A percentile compares a stretch with the other conserved stretches of the same genome.
Evolutionary conservation across 92 coral and sea anemone genomes (phyloP).

Genomic region (Galaxea fascicularis): DNA sequence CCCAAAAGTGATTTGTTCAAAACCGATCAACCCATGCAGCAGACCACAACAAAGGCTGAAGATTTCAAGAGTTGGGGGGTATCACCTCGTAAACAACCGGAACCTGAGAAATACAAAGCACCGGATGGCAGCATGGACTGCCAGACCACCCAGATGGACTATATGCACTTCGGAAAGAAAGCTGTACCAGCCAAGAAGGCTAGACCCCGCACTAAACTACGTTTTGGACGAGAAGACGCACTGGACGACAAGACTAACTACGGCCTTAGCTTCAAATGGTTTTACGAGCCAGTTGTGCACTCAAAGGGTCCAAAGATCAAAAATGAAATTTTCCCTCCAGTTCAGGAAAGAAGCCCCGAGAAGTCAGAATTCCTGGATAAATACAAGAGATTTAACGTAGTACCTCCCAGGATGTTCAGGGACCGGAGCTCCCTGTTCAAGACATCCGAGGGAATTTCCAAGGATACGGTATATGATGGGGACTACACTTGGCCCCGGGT

Average conservation of each 20-base stretch:
- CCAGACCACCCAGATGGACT: slow-evolving; percentile 89
- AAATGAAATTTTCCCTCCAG: slow-evolving; percentile 87
- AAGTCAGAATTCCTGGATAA: slow-evolving; percentile 94
- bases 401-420: slow-evolving; percentile 86
- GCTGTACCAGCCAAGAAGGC: slow-evolving; percentile 92
- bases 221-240: slow-evolving; percentile 87
- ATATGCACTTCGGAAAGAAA: slow-evolving; percentile 82
- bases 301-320: slow-evolving; percentile 77
- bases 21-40: slow-evolving; percentile 80
- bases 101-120: slow-evolving; percentile 81
- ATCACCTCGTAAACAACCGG: slow-evolving; percentile 74
- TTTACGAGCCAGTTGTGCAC: slow-evolving; percentile 69
- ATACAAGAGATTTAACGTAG: slow-evolving; percentile 86
- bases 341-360: slow-evolving; percentile 52
- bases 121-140: slow-evolving; percentile 91
- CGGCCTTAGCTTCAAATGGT: slow-evolving; percentile 80
- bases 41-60: slow-evolving; percentile 75
- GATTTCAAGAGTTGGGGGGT: slow-evolving; percentile 79
- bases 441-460: slow-evolving; percentile 66
- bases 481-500: slow-evolving; percentile 86
- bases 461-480: slow-evolving; percentile 76
- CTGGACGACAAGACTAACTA: slow-evolving; percentile 91
- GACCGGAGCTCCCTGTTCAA: slow-evolving; percentile 91
- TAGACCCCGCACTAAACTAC: slow-evolving; percentile 94
- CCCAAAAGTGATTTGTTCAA: slow-evolving; percentile 89